phyloP scores from a whole-genome alignment of 2,888 invertebrate species.

The Loripinus fragilis region DNA sequence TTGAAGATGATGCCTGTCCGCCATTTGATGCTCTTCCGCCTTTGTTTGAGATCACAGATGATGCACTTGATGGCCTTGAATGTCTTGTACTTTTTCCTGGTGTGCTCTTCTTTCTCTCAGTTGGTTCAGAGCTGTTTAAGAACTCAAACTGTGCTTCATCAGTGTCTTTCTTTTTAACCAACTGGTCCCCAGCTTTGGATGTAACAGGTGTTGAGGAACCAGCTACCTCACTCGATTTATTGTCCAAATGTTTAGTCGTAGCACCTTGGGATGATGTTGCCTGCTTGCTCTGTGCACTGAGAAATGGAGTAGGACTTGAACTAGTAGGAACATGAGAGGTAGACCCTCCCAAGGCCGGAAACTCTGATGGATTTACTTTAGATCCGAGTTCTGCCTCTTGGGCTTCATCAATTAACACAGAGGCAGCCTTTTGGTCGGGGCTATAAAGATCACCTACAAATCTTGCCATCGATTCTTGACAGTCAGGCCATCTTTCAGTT shows the following conservation, averaged over 20 bases:
- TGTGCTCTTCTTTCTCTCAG: conserved; percentile 65
- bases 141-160: conserved; percentile 84
- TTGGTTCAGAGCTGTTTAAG: conserved; percentile 81
- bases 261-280: conserved; percentile 69
- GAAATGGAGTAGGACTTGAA: conserved; percentile 21
- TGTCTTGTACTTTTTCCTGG: conserved; percentile 74
- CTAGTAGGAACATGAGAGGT: too few relatives aligned
- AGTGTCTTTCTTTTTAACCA: conserved; percentile 73
- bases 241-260: conserved; percentile 62
- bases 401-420: conserved; percentile 82
- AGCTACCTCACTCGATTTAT: conserved; percentile 35
- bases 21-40: conserved; percentile 50
- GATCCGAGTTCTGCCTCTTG: background rate
- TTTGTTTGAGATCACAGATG: conserved; percentile 76
- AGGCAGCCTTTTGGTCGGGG: conserved; percentile 90
- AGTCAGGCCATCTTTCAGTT: conserved; percentile 88
- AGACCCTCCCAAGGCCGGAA: background rate
- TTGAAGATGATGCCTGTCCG: conserved; percentile 54
- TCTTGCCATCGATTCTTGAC: conserved; percentile 89
- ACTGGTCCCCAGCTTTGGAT: conserved; percentile 34
- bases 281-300: conserved; percentile 15
- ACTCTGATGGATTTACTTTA: background rate
- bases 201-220: conserved; percentile 27
- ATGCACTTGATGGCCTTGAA: conserved; percentile 81
- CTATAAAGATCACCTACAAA: conserved; percentile 90